Base-by-base conservation (phyloP, 2,113 vertebrate species). In the Himantopus leucocephalus region DNA sequence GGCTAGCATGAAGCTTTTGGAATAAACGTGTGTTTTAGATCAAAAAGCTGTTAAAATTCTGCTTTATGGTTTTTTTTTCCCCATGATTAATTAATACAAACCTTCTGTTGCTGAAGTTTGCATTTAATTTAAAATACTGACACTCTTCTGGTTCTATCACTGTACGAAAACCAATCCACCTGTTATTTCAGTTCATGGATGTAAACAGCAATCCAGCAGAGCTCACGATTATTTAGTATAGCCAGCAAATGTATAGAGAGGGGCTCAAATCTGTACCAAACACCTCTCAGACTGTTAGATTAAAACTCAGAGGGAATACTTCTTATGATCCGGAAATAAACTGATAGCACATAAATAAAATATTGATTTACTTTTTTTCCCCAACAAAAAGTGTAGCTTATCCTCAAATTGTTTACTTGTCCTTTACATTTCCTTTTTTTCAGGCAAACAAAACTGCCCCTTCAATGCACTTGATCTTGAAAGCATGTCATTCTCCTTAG, bases 391-490 rank as follows among this genome's bases (percentile, higher is more conserved):
- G 95, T 98, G 97, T 98, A 98, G 98, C 98, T 98, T 98, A 98
- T 98, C 98, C 98, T 98, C 97, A 98, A 98, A 98, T 97, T 97
- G 98, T 98, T 98, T 98, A 98, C 98, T 98, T 98, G 98, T 98
- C 98, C 98, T 98, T 98, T 98, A 99, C 98, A 98, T 99, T 98
- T 98, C 97, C 97, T 97, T 98, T 96, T 86, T 94, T 91, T 95
- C 98, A 98, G 99, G 99, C 99, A 99, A 99, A 99, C 98, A 99
- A 99, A 99, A 99, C 98, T 99, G 99, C 99, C 99, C 98, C 99
- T 97, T 98, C 98, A 99, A 99, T 98, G 98, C 99, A 99, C 98
- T 99, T 99, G 98, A 98, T 99, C 98, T 98, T 98, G 98, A 98
- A 98, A 98, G 98, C 98, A 99, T 98, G 98, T 99, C 98, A 99